Conservation (phyloP, 92 coral and sea anemone genomes). For the Palythoa heliodiscus region DNA sequence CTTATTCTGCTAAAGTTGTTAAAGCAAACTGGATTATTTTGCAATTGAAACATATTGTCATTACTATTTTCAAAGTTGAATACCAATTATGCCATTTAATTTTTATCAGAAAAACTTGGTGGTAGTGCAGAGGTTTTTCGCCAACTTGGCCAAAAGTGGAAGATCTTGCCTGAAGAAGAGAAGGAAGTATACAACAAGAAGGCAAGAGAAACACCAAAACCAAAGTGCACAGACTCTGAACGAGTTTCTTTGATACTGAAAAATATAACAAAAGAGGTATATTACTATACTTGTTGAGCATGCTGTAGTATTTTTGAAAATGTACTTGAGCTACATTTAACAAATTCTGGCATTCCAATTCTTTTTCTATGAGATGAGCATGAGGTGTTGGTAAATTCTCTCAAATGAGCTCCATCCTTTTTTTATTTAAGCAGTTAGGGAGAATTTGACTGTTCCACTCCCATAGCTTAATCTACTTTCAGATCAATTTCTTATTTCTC, state of each 20-base stretch:
- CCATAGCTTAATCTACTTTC: too few species aligned
- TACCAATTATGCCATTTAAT: not conserved
- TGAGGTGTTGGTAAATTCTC: too few species aligned
- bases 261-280: not conserved
- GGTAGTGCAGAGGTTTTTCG: not conserved
- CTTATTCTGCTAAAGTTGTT: not conserved
- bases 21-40: not conserved
- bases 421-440: too few species aligned
- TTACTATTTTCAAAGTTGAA: not conserved
- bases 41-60: not conserved
- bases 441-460: too few species aligned
- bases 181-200: not conserved
- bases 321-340: not conserved
- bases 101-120: not conserved
- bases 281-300: not conserved
- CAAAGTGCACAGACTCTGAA: not conserved
- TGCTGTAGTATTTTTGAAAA: not conserved
- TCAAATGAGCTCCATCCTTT: too few species aligned
- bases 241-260: not conserved
- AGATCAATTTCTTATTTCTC: too few species aligned
- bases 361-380: not conserved
- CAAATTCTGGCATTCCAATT: not conserved
- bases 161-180: not conserved
- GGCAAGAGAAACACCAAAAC: not conserved
- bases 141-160: constrained; percentile 1